Base-by-base conservation (phyloP, 2,113 vertebrate species). In the Melanerpes formicivorus region DNA sequence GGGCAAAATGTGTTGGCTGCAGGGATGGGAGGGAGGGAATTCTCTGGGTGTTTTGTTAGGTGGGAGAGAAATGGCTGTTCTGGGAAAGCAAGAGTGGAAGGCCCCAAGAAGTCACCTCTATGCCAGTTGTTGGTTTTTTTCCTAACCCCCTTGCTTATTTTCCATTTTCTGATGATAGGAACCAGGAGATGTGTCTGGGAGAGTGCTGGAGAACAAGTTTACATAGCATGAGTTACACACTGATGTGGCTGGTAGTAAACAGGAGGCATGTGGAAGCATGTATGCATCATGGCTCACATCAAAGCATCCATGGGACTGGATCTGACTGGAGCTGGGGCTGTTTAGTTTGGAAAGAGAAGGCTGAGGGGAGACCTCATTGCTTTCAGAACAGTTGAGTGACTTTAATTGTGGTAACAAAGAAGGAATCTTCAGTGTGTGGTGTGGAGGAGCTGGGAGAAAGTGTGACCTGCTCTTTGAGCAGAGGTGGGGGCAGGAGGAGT, bases 321-420 rank as follows among this genome's bases (percentile, higher is more conserved):
- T 34, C 34, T 34, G 34, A 34, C 34, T 34, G 34, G 34, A 34
- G 34, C 34, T 34, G 34, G 34, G 34, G 34, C 34, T 34, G 34
- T 34, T 34, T 34, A 34, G 34, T 34, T 34, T 34, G 34, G 34
- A 34, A 34, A 34, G 34, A 34, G 34, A 34, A 34, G 34, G 34
- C 34, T 34, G 34, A 34, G 34, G 34, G 34, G 34, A 34, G 34
- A 34, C 34, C 34, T 34, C 34, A 34, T 34, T 34, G 34, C 92
- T 84, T 92, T 93, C 85, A 93, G 90, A 93, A 93, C 62, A 90
- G 70, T 72, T 91, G 85, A 84, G 66, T 86, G 79, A 78, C 52
- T 85, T 15, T 90, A 93, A 84, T 21, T 93, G 73, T 90, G 66
- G 63, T 91, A 48, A 66, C 40, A 77, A 63, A n/a, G 40, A 40